A percentile compares a stretch with the other conserved stretches of the same genome.
phyloP scores from a whole-genome alignment of 2,797 vertebrate species.

The Clarias laeviceps region DNA sequence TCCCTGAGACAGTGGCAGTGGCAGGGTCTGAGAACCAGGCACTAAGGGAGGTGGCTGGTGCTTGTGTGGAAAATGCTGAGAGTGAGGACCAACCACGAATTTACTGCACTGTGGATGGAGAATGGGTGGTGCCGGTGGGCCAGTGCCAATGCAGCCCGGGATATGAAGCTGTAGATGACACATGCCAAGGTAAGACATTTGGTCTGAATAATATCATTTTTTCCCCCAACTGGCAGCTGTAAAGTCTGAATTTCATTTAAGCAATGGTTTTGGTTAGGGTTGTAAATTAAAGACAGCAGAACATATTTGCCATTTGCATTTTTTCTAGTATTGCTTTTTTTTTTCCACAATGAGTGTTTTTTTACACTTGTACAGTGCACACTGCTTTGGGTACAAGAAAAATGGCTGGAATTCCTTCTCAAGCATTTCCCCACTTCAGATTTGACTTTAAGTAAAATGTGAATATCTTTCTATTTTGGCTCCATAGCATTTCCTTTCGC shows the following conservation, averaged over 20 bases:
- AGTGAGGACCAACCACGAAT: constrained; percentile 80
- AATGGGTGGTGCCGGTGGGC: constrained; percentile 91
- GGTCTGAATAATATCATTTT: constrained; percentile 1
- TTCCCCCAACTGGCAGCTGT: constrained; percentile 25
- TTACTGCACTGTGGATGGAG: constrained; percentile 88
- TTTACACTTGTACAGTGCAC: constrained; percentile 60
- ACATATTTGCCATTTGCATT: constrained; percentile 44
- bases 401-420: constrained; percentile 69
- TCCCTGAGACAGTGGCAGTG: constrained; percentile 89
- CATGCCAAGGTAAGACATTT: constrained; percentile 82
- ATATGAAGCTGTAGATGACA: constrained; percentile 76
- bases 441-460: constrained; percentile 64
- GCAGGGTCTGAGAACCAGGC: constrained; percentile 82
- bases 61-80: constrained; percentile 81
- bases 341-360: not conserved
- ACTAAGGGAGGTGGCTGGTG: constrained; percentile 81
- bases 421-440: constrained; percentile 67
- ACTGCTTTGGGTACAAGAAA: constrained; percentile 65
- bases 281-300: constrained; percentile 29
- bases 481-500: not conserved
- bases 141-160: constrained; percentile 86
- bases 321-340: constrained; percentile 14
- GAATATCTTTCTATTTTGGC: constrained; percentile 15
- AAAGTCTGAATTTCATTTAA: constrained; percentile 39
- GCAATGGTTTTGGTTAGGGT: constrained; percentile 20